A percentile compares a stretch with the other conserved stretches of the same genome.
Evolutionary conservation across 2,888 invertebrate species (phyloP).

Genomic region (Melolontha melolontha): DNA sequence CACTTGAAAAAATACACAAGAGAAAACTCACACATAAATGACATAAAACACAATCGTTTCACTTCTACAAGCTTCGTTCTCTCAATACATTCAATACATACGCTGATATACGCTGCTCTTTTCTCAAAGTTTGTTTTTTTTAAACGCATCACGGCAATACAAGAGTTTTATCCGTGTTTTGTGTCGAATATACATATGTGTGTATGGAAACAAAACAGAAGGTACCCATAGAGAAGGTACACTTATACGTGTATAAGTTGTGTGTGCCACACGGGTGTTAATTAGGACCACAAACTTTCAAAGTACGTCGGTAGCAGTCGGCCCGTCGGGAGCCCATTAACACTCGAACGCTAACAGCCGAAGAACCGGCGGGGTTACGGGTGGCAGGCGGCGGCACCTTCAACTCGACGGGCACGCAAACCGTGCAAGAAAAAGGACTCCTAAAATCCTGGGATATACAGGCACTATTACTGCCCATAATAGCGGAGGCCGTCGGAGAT

Average conservation of each 20-base stretch:
- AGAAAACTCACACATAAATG: conserved; percentile 24
- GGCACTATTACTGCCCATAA: background rate
- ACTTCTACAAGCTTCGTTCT: too few species aligned
- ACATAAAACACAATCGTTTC: conserved; percentile 29
- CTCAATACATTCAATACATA: background rate
- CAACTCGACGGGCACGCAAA: conserved; percentile 26
- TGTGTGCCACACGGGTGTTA: conserved; percentile 46
- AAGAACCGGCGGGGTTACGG: conserved; percentile 39
- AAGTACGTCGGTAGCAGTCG: conserved; percentile 53
- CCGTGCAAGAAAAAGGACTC: conserved; percentile 25
- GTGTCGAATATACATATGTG: conserved; percentile 14
- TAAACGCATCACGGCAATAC: conserved; percentile 9
- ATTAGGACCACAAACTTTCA: conserved; percentile 48
- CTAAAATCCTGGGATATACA: conserved; percentile 12
- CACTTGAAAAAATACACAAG: conserved; percentile 29
- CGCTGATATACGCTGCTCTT: conserved; percentile 4
- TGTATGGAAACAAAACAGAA: conserved; percentile 1
- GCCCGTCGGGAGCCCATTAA: conserved; percentile 52
- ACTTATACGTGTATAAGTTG: conserved; percentile 2
- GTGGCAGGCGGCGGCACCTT: conserved; percentile 32
- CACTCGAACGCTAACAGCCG: conserved; percentile 50
- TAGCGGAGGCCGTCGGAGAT: background rate
- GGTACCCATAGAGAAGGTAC: conserved; percentile 16
- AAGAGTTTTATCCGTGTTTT: conserved; percentile 31
- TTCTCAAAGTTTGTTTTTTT: conserved; percentile 13